A percentile compares a stretch with the other conserved stretches of the same genome.
Conservation (phyloP, 1,140 invertebrate genomes). For the Drosophila prosaltans region DNA sequence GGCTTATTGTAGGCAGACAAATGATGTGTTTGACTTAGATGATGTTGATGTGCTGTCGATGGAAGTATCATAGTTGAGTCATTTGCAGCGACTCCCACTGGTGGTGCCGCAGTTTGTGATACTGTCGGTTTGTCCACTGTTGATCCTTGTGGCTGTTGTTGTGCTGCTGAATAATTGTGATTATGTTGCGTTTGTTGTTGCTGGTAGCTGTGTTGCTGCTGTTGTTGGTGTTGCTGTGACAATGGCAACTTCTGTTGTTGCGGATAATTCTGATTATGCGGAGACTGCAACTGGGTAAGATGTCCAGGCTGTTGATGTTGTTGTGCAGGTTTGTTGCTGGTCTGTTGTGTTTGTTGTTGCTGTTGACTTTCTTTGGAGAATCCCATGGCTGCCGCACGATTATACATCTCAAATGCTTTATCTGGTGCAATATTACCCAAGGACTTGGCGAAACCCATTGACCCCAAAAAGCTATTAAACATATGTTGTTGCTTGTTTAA, state of each 20-base stretch:
- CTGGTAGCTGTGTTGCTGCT: conserved; percentile 45
- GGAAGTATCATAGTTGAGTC: conserved; percentile 61
- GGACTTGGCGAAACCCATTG: conserved; percentile 73
- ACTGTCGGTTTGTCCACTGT: conserved; percentile 42
- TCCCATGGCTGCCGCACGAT: conserved; percentile 77
- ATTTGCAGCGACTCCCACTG: conserved; percentile 32
- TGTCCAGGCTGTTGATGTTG: conserved; percentile 53
- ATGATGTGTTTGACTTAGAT: conserved; percentile 75
- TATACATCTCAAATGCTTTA: conserved; percentile 82
- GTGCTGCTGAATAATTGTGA: conserved; percentile 43
- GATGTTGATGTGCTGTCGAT: conserved; percentile 65
- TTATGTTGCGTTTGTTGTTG: conserved; percentile 37
- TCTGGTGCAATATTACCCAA: conserved; percentile 76
- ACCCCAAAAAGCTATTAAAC: conserved; percentile 76
- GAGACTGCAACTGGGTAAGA: conserved; percentile 59
- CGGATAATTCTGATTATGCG: conserved; percentile 62
- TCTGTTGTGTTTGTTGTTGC: conserved; percentile 59
- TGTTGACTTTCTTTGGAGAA: conserved; percentile 71
- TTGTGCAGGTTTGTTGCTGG: conserved; percentile 56
- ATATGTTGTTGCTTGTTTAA: conserved; percentile 76
- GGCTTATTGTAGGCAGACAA: conserved; percentile 77
- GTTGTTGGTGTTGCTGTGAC: conserved; percentile 33
- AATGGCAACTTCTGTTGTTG: conserved; percentile 53
- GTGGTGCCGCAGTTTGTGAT: conserved; percentile 2
- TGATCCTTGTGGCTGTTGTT: conserved; percentile 51